Percentiles rank a stretch among this genome's conserved stretches.
phyloP scores from a whole-genome alignment of 2,888 invertebrate genomes.

The Pantelozetes paolii region DNA sequence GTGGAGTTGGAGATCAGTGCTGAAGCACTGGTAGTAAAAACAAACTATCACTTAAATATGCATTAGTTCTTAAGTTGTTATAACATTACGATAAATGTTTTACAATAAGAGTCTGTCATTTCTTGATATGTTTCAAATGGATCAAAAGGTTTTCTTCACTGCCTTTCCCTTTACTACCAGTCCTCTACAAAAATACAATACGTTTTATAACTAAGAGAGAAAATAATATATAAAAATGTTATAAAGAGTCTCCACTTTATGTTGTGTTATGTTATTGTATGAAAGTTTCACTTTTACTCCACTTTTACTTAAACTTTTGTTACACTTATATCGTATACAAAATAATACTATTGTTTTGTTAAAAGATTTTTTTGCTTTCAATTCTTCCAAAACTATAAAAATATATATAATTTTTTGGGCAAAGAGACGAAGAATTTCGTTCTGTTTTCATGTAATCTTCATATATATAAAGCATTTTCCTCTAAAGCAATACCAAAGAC shows the following conservation, averaged over 20 bases:
- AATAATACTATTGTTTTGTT: slow-evolving; percentile 5
- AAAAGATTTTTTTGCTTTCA: background rate
- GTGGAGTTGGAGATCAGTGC: too few species aligned
- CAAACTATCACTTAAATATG: slow-evolving; percentile 23
- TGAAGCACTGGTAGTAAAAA: too few species aligned
- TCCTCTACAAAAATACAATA: background rate
- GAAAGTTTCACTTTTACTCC: background rate
- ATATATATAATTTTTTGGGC: background rate
- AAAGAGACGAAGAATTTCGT: background rate
- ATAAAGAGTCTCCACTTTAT: slow-evolving; percentile 28
- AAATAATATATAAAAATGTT: slow-evolving; percentile 19
- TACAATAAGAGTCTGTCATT: slow-evolving; percentile 32
- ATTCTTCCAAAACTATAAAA: background rate
- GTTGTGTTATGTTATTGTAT: slow-evolving; percentile 5
- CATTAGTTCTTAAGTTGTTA: slow-evolving; percentile 20
- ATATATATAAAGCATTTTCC: background rate
- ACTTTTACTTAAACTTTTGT: background rate
- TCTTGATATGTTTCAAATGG: slow-evolving; percentile 26
- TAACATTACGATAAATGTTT: slow-evolving; percentile 26
- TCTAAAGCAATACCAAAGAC: too few species aligned
- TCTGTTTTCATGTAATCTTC: background rate
- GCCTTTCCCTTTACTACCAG: background rate
- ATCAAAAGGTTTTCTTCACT: background rate
- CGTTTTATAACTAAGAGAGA: background rate
- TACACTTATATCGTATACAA: background rate